Evolutionary conservation across 2,888 invertebrate genomes (phyloP).

Genomic region (Drosophila antonietae): DNA sequence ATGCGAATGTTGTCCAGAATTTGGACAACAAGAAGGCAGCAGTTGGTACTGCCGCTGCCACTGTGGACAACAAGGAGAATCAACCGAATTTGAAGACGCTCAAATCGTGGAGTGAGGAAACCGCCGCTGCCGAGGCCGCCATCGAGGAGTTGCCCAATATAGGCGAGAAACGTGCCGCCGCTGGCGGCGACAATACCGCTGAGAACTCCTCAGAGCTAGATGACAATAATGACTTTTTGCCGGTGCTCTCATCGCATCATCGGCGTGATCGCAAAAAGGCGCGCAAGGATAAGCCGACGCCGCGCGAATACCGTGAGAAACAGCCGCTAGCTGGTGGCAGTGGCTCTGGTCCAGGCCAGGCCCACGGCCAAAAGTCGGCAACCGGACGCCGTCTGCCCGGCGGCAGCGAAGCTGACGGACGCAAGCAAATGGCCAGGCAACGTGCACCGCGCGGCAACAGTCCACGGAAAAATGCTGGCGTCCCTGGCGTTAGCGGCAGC

Average conservation of each 20-base stretch:
- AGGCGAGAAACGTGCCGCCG: conserved; percentile 84
- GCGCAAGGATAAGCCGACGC: conserved; percentile 81
- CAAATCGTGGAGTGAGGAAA: conserved; percentile 83
- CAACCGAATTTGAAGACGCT: conserved; percentile 79
- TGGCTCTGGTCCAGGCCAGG: conserved; percentile 57
- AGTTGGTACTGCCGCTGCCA: conserved; percentile 23
- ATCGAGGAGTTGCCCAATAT: conserved; percentile 65
- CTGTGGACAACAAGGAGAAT: conserved; percentile 80
- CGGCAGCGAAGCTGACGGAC: conserved; percentile 55
- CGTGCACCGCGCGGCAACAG: conserved; percentile 74
- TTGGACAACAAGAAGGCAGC: conserved; percentile 72
- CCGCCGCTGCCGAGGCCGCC: conserved; percentile 72
- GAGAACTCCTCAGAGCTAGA: conserved; percentile 84
- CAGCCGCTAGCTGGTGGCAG: conserved; percentile 45
- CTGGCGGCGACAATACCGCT: conserved; percentile 79
- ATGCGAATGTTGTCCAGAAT: conserved; percentile 89
- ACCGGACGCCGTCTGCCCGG: conserved; percentile 35
- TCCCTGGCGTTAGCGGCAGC: conserved; percentile 29
- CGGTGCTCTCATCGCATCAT: conserved; percentile 84
- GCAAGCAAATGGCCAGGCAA: conserved; percentile 62
- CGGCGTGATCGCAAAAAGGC: conserved; percentile 84
- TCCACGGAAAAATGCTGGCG: conserved; percentile 66
- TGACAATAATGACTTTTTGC: conserved; percentile 84
- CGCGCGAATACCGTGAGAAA: conserved; percentile 67
- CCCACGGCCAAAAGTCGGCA: conserved; percentile 36